phyloP scores from a whole-genome alignment of 2,888 invertebrate species.

The Oxycera nigricornis region DNA sequence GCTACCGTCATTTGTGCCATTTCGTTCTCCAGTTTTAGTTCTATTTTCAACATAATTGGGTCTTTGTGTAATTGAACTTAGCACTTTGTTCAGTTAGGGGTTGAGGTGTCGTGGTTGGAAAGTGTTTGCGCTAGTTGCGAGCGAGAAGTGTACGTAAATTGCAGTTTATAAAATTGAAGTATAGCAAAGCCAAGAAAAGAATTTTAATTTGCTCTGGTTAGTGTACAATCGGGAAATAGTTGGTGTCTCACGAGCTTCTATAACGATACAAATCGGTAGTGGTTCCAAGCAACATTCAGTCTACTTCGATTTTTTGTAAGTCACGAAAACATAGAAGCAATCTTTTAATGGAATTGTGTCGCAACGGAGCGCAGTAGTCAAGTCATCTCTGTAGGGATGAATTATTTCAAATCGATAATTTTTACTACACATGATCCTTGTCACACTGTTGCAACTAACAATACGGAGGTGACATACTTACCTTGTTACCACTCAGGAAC shows the following conservation, averaged over 20 bases:
- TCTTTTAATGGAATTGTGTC: neutral
- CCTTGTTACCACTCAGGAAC: too few species aligned
- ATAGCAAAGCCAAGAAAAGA: neutral
- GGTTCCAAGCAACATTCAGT: neutral
- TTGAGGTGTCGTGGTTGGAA: neutral
- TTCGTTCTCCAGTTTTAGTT: neutral
- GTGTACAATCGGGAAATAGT: neutral
- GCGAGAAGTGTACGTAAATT: slow-evolving; percentile 16
- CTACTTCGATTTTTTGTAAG: slow-evolving; percentile 11
- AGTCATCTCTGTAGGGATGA: neutral
- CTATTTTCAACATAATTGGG: slow-evolving; percentile 19
- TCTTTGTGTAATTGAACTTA: slow-evolving; percentile 23
- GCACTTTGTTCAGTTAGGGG: slow-evolving; percentile 5
- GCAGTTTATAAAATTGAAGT: neutral
- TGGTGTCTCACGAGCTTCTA: neutral
- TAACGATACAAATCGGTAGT: neutral
- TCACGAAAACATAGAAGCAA: neutral
- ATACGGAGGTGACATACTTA: too few species aligned
- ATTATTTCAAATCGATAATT: neutral
- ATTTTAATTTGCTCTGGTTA: neutral
- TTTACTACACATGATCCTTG: neutral
- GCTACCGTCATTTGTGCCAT: slow-evolving; percentile 3
- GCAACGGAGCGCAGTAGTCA: neutral
- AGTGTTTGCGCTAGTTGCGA: neutral
- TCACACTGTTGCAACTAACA: neutral